These are phyloP conservation scores for Drosophila sordidula DNA, from an alignment of 2,888 invertebrate genomes.

Conservation along the genomic window DNA sequence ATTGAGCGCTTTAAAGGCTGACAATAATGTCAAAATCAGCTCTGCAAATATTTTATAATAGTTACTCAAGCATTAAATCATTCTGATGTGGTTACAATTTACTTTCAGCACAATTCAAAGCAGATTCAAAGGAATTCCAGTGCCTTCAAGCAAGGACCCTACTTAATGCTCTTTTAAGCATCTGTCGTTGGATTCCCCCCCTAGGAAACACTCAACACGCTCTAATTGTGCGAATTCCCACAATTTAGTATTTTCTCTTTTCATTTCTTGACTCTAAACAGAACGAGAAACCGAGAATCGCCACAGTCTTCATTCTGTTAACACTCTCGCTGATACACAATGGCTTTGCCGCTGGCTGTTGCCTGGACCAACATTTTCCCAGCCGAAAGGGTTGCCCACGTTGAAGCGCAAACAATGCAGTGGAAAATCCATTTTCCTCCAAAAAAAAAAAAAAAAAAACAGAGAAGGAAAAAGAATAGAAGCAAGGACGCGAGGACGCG, in stretches of 20 bases:
- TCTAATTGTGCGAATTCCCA: constrained; percentile 77
- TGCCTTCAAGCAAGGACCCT: constrained; percentile 11
- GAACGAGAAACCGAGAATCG: constrained; percentile 34
- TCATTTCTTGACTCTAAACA: constrained; percentile 19
- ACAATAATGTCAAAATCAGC: neutral
- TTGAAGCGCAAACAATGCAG: constrained; percentile 46
- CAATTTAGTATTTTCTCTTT: constrained; percentile 43
- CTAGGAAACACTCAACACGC: constrained; percentile 47
- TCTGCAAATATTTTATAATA: constrained; percentile 11
- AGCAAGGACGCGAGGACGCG: no score
- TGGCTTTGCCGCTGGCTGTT: constrained; percentile 6
- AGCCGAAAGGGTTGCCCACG: constrained; percentile 64
- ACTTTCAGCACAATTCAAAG: neutral
- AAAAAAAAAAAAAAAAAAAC: constrained; percentile 15
- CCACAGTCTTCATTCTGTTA: constrained; percentile 44
- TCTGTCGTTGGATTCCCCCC: neutral
- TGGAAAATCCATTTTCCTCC: constrained; percentile 63
- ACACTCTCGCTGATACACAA: constrained; percentile 41
- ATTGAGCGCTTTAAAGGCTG: neutral
- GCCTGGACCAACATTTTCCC: constrained; percentile 55
- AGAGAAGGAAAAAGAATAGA: neutral
- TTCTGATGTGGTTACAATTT: constrained; percentile 27
- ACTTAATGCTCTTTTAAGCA: constrained; percentile 34
- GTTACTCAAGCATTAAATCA: constrained; percentile 26
- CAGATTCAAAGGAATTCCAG: constrained; percentile 13